Conservation (phyloP, 2,888 invertebrate genomes). For the Ectobius pallidus region DNA sequence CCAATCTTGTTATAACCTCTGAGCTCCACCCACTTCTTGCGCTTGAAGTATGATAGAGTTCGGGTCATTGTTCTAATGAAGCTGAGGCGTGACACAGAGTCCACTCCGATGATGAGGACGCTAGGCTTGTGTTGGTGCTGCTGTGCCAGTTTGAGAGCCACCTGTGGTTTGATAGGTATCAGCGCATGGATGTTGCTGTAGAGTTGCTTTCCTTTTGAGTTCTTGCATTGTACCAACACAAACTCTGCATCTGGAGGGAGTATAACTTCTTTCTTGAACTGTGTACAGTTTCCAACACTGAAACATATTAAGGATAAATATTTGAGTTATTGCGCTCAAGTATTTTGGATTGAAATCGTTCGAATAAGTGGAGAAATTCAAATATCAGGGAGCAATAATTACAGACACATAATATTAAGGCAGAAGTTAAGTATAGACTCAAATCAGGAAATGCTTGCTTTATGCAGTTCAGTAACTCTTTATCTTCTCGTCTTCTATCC, state of each 20-base stretch:
- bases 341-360: too few relatives aligned
- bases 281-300: conserved; percentile 58
- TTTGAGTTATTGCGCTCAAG: too few relatives aligned
- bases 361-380: too few relatives aligned
- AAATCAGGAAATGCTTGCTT: too few relatives aligned
- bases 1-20: conserved; percentile 73
- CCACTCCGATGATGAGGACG: conserved; percentile 82
- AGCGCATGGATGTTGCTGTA: conserved; percentile 65
- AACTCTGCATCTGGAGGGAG: conserved; percentile 55
- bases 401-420: too few relatives aligned
- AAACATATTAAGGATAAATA: too few relatives aligned
- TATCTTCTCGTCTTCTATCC: too few relatives aligned
- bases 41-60: conserved; percentile 69
- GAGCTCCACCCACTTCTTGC: conserved; percentile 72
- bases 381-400: too few relatives aligned
- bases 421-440: too few relatives aligned
- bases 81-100: conserved; percentile 82
- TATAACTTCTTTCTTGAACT: conserved; percentile 54
- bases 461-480: too few relatives aligned
- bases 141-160: conserved; percentile 56
- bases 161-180: conserved; percentile 58
- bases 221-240: conserved; percentile 59
- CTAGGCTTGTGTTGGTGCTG: background rate
- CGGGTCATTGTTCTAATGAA: conserved; percentile 76
- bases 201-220: conserved; percentile 47